A percentile compares a stretch with the other conserved stretches of the same genome.
Conservation (phyloP, 2,888 invertebrate genomes). For the Chymomyza fuscimana region DNA sequence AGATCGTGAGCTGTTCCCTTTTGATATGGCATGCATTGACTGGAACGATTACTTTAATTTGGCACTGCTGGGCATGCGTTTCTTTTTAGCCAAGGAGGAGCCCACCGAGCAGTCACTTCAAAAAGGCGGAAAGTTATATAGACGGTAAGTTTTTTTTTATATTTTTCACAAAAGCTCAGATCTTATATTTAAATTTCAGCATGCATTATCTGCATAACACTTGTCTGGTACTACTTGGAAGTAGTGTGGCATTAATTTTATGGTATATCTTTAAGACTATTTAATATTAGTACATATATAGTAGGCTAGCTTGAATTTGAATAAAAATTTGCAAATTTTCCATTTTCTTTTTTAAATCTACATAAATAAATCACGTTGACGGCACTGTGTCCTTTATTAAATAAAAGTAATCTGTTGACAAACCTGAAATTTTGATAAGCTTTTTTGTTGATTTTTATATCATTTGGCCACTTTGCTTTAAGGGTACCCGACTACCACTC, state of each 20-base stretch:
- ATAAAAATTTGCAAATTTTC: no score
- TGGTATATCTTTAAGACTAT: no score
- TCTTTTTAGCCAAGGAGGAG: constrained; percentile 89
- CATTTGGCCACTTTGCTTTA: no score
- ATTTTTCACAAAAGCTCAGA: background rate
- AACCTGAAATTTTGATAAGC: no score
- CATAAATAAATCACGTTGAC: no score
- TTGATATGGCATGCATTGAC: constrained; percentile 85
- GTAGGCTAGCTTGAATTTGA: no score
- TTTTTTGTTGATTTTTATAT: no score
- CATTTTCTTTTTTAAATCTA: no score
- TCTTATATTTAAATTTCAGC: constrained; percentile 39
- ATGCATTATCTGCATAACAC: constrained; percentile 64
- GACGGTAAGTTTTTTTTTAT: constrained; percentile 80
- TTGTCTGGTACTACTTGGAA: constrained; percentile 53
- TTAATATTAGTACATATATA: no score
- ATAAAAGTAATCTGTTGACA: no score
- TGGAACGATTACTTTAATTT: constrained; percentile 82
- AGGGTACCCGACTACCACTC: no score
- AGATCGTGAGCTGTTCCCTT: constrained; percentile 84
- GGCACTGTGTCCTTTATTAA: no score
- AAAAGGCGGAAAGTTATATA: constrained; percentile 82
- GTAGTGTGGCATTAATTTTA: constrained; percentile 34
- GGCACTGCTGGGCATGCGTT: constrained; percentile 87
- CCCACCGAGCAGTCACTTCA: constrained; percentile 82